phyloP scores from a whole-genome alignment of 1,140 invertebrate genomes.

The Antheraea pernyi region DNA sequence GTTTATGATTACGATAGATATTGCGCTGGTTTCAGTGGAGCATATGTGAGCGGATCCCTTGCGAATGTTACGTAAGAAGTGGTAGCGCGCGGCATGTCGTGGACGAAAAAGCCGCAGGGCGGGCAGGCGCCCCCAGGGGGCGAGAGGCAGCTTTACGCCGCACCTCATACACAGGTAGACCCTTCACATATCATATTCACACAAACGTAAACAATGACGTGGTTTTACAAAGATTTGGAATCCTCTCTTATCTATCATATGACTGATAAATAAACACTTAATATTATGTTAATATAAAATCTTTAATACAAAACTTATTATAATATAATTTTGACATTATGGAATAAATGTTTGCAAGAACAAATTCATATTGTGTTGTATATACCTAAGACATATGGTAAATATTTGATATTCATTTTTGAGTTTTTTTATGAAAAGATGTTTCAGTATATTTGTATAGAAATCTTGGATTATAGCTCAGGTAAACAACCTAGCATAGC shows the following conservation, averaged over 20 bases:
- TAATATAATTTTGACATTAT: too few species aligned
- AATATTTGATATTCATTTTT: not conserved
- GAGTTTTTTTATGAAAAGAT: too few species aligned
- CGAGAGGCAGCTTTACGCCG: slow-evolving; percentile 27
- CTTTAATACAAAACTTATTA: too few species aligned
- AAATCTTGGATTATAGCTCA: too few species aligned
- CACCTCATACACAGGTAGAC: slow-evolving; percentile 61
- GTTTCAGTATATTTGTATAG: too few species aligned
- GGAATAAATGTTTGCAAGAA: too few species aligned
- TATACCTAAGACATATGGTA: not conserved
- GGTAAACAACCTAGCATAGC: too few species aligned
- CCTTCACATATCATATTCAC: slow-evolving; percentile 47
- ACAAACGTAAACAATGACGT: slow-evolving; percentile 71
- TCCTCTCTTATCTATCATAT: slow-evolving; percentile 22
- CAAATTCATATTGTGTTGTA: too few species aligned
- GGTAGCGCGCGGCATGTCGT: slow-evolving; percentile 66
- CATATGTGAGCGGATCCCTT: slow-evolving; percentile 60
- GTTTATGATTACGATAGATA: slow-evolving; percentile 51
- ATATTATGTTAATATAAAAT: not conserved
- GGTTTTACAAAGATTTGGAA: slow-evolving; percentile 21
- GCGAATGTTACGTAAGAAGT: slow-evolving; percentile 73
- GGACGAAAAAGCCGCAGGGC: slow-evolving; percentile 69
- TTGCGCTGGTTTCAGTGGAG: slow-evolving; percentile 58
- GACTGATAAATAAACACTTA: slow-evolving; percentile 36
- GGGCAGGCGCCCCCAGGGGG: slow-evolving; percentile 20